Conservation (phyloP, 1,140 invertebrate species). For the Drosophila bipectinata region DNA sequence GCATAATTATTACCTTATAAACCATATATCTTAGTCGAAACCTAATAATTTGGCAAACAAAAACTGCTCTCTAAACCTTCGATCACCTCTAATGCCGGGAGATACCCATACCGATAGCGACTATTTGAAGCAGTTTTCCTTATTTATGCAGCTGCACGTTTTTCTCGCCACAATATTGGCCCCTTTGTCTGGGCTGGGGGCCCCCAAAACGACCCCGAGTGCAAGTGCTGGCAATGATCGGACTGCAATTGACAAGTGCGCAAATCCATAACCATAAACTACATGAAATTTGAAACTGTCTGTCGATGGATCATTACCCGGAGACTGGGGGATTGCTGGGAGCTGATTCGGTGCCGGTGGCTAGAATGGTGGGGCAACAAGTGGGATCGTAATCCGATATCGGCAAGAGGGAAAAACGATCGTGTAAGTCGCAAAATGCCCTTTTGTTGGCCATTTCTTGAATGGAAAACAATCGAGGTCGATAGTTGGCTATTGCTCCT, state of each 20-base stretch:
- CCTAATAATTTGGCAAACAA: neutral
- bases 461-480: slow-evolving; percentile 60
- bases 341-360: neutral
- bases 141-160: slow-evolving; percentile 81
- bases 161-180: slow-evolving; percentile 19
- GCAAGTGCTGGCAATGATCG: slow-evolving; percentile 45
- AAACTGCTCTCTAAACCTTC: slow-evolving; percentile 4
- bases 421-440: slow-evolving; percentile 40
- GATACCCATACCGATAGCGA: slow-evolving; percentile 27
- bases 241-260: slow-evolving; percentile 77
- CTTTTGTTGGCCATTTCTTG: slow-evolving; percentile 32
- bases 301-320: slow-evolving; percentile 25
- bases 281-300: slow-evolving; percentile 66
- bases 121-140: slow-evolving; percentile 21
- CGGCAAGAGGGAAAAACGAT: slow-evolving; percentile 10
- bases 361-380: slow-evolving; percentile 52
- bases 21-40: slow-evolving; percentile 11
- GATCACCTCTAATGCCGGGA: slow-evolving; percentile 36
- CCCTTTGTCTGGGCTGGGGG: slow-evolving; percentile 53
- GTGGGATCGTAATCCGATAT: slow-evolving; percentile 58
- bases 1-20: neutral
- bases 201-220: slow-evolving; percentile 30
- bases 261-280: slow-evolving; percentile 75
- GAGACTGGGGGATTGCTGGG: slow-evolving; percentile 1
- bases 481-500: slow-evolving; percentile 37